Percentiles rank a stretch among this genome's conserved stretches.
These are phyloP conservation scores for Synanthedon myopaeformis DNA, from an alignment of 2,888 invertebrate genomes.

Conservation along the genomic window DNA sequence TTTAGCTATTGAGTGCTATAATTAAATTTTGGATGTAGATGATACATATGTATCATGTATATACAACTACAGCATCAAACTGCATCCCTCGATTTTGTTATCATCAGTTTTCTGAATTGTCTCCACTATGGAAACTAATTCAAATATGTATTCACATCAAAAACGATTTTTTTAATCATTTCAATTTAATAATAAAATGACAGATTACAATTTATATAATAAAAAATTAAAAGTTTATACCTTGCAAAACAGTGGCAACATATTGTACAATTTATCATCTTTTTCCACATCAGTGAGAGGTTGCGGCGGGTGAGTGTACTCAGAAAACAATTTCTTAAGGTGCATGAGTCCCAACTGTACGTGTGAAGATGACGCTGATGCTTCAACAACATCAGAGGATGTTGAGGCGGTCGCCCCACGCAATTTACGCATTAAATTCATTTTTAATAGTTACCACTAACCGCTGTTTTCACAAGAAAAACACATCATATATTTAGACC, in stretches of 20 bases:
- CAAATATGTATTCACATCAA: no score
- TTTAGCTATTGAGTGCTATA: no score
- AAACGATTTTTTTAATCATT: not conserved
- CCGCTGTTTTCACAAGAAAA: not conserved
- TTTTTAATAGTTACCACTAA: conserved; percentile 30
- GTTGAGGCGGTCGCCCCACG: conserved; percentile 69
- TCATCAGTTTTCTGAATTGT: no score
- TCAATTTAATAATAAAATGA: not conserved
- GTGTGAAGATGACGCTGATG: conserved; percentile 77
- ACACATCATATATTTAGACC: not conserved
- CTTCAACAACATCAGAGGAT: conserved; percentile 68
- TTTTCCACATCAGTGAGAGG: conserved; percentile 83
- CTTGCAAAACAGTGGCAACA: conserved; percentile 98
- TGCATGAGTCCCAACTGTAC: conserved; percentile 95
- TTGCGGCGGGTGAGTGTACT: conserved; percentile 91
- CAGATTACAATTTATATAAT: not conserved
- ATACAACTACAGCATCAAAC: no score
- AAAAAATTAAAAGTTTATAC: conserved; percentile 54
- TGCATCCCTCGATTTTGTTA: no score
- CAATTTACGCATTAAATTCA: conserved; percentile 95
- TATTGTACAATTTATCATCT: conserved; percentile 95
- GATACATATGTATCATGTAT: no score
- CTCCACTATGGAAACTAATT: no score
- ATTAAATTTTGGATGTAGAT: no score
- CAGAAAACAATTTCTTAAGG: conserved; percentile 94